phyloP scores from a whole-genome alignment of 23 tunicate genomes.

The Clavelina lepadiformis region DNA sequence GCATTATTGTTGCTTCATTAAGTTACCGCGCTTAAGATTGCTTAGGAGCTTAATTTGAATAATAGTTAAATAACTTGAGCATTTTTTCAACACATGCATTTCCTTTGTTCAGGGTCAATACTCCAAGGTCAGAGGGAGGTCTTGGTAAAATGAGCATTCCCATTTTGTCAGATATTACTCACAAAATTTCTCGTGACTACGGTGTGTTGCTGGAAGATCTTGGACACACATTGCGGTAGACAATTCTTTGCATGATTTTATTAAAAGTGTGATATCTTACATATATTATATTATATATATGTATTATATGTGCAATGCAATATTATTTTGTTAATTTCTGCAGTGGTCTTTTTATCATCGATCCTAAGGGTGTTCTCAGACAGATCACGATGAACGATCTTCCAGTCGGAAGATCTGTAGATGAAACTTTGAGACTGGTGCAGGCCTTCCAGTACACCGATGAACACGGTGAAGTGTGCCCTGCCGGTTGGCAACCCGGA shows the following conservation, averaged over 20 bases:
- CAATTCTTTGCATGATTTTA: background rate
- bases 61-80: too few relatives aligned
- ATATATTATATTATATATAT: background rate
- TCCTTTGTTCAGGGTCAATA: constrained; percentile 65
- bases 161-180: constrained; percentile 82
- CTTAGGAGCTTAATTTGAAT: background rate
- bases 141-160: constrained; percentile 96
- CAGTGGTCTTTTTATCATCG: constrained; percentile 97
- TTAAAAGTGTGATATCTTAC: background rate
- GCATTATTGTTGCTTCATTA: too few relatives aligned
- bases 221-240: constrained; percentile 82
- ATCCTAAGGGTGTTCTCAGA: constrained; percentile 78
- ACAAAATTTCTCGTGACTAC: constrained; percentile 89
- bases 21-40: background rate
- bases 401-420: constrained; percentile 95
- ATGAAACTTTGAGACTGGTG: constrained; percentile 83
- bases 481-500: constrained; percentile 97
- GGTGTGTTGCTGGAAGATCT: constrained; percentile 93
- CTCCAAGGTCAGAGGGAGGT: constrained; percentile 96
- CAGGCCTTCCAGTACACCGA: constrained; percentile 97
- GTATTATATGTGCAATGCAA: background rate
- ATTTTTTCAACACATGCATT: background rate
- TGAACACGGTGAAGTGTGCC: constrained; percentile 96
- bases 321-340: background rate
- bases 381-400: constrained; percentile 99